Conservation (phyloP, 1,140 invertebrate species). For the Pollicipes pollicipes region DNA sequence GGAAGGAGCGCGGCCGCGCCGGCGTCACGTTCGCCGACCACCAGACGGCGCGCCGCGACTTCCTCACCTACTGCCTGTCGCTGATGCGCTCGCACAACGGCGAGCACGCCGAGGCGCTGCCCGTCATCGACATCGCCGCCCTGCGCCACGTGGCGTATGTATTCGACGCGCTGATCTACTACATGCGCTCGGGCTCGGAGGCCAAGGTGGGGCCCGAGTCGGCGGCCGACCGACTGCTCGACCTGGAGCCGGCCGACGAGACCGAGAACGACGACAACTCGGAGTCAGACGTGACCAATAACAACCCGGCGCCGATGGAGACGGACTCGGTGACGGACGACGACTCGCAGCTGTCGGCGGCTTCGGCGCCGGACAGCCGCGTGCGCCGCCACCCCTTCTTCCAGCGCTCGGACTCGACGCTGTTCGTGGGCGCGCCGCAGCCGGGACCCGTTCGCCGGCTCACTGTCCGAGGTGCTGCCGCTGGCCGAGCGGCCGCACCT, state of each 20-base stretch:
- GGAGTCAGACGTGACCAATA: conserved; percentile 2
- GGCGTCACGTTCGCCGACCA: conserved; percentile 22
- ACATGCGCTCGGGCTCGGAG: conserved; percentile 53
- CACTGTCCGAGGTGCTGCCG: conserved; percentile 46
- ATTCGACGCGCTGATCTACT: conserved; percentile 89
- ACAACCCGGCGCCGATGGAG: conserved; percentile 1
- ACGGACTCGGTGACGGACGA: conserved; percentile 9
- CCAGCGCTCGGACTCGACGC: conserved; percentile 83
- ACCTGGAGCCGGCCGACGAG: conserved; percentile 3
- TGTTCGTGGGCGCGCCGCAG: conserved; percentile 83
- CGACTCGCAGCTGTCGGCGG: background rate
- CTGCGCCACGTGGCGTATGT: conserved; percentile 90
- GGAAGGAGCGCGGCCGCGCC: background rate
- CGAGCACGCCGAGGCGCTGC: conserved; percentile 87
- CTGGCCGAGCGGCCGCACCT: conserved; percentile 92
- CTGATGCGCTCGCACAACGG: conserved; percentile 86
- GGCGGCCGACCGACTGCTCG: background rate
- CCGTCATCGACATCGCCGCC: conserved; percentile 81
- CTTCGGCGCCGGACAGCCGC: conserved; percentile 21
- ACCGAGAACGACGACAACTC: background rate
- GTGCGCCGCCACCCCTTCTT: conserved; percentile 72
- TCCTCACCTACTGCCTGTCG: conserved; percentile 87
- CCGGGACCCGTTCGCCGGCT: conserved; percentile 70
- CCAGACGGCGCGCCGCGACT: conserved; percentile 64
- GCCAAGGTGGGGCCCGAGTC: background rate